Conservation (phyloP, 1,140 invertebrate genomes). For the Drosophila biarmipes region DNA sequence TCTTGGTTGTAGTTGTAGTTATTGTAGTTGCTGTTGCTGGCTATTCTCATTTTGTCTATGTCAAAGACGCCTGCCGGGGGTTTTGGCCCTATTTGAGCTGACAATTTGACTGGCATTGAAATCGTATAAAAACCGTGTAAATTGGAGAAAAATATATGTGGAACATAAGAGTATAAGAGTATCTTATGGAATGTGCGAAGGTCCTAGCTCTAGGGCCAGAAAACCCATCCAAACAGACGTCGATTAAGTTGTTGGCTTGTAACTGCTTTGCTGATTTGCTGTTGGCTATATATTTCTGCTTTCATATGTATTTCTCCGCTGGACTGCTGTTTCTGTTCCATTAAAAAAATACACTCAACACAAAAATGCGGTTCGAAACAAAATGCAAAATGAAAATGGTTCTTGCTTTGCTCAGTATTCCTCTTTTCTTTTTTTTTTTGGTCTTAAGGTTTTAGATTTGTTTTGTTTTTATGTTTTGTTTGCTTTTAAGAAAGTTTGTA, state of each 20-base stretch:
- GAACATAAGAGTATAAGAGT: constrained; percentile 34
- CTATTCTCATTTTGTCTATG: constrained; percentile 59
- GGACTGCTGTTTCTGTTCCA: constrained; percentile 36
- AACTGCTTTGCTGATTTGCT: constrained; percentile 55
- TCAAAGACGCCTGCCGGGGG: constrained; percentile 35
- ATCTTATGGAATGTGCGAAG: constrained; percentile 57
- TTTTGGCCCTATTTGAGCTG: neutral
- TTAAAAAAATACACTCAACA: constrained; percentile 40
- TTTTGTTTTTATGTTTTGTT: constrained; percentile 30
- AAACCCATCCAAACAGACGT: constrained; percentile 29
- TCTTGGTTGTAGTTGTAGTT: constrained; percentile 37
- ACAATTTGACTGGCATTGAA: neutral
- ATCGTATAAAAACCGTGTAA: neutral
- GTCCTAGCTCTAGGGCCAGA: constrained; percentile 5
- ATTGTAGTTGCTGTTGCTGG: constrained; percentile 52
- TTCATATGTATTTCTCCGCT: constrained; percentile 22
- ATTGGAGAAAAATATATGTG: constrained; percentile 10
- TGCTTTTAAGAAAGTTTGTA: constrained; percentile 73
- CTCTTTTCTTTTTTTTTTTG: constrained; percentile 33
- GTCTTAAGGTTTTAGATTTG: constrained; percentile 52
- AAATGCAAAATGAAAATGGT: constrained; percentile 51
- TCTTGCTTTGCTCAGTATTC: constrained; percentile 47
- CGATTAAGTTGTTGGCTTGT: constrained; percentile 55
- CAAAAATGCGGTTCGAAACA: constrained; percentile 39
- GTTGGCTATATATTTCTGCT: constrained; percentile 48